phyloP scores from a whole-genome alignment of 2,113 vertebrate species.

The Athene cunicularia region DNA sequence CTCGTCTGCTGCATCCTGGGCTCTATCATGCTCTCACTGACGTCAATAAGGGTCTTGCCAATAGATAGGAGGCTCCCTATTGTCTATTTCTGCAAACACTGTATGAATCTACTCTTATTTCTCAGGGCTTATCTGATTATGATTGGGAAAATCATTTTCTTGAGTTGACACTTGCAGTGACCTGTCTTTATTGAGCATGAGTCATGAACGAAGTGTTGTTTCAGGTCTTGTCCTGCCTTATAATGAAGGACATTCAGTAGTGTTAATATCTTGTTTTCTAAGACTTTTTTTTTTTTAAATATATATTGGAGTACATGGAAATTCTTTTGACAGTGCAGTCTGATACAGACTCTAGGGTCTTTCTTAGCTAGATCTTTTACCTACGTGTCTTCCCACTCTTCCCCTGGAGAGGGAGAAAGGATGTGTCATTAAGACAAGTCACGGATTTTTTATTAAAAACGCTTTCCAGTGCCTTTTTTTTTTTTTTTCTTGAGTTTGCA shows the following conservation, averaged over 20 bases:
- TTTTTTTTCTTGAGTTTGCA: slow-evolving; percentile 35
- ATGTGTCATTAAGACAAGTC: slow-evolving; percentile 38
- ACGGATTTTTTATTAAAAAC: slow-evolving; percentile 52
- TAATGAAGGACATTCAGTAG: neutral
- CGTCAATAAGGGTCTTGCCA: neutral
- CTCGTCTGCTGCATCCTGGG: neutral
- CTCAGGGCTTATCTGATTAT: slow-evolving; percentile 20
- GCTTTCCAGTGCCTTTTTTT: neutral
- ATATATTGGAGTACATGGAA: neutral
- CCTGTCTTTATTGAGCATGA: neutral
- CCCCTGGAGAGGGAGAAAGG: neutral
- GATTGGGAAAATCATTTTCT: slow-evolving; percentile 4
- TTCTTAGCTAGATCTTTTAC: slow-evolving; percentile 5
- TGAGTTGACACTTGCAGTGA: neutral
- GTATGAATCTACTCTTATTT: slow-evolving; percentile 18
- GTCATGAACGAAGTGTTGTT: neutral
- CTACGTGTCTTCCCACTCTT: slow-evolving; percentile 6
- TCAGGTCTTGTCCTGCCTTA: neutral
- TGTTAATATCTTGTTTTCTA: slow-evolving; percentile 17
- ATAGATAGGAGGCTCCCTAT: neutral
- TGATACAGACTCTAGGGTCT: neutral
- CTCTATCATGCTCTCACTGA: slow-evolving; percentile 9
- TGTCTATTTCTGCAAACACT: slow-evolving; percentile 10
- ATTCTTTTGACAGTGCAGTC: slow-evolving; percentile 20
- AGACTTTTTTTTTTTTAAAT: neutral